Evolutionary conservation across 2,888 invertebrate genomes (phyloP), one percentile per base, ranked within the genome.

Genomic region (Ophion ventricosus): DNA sequence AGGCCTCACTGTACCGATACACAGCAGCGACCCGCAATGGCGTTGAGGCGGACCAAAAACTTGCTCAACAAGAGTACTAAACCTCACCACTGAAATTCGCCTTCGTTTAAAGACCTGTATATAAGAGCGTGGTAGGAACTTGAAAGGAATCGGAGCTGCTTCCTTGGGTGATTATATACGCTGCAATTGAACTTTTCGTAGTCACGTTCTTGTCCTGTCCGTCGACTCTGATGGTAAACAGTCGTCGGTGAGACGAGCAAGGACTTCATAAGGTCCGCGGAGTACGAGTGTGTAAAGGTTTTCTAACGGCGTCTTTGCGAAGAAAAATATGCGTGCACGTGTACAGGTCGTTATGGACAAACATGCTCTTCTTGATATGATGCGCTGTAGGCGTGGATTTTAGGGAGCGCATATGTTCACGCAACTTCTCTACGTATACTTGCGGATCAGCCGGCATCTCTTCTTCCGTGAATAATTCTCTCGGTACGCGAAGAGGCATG

Each of bases 401-500:
- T 11, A 79, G 20, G 23, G 40, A n/a, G 11, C 72, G 57, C 80
- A 86, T 85, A 25, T 75, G 63, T 64, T 73, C 49, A 7, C 81
- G 64, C 10, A 83, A 66, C 43, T 64, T 76, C 11, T 79, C 61
- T 0, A 79, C 57, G 56, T 82, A 83, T 29, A 66, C 29, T 56
- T 63, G 63, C 20, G 63, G 63, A 7, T 63, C n/a, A 2, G 2
- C 63, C 5, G 63, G 63, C 17, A 29, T 2, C 2, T 85, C 80
- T 23, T 85, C 54, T 7, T 49, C 11, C 8, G 56, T 63, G 43
- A 84, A 82, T 25, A 82, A 79, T 35, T 86, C 84, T 23, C 85
- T 82, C 69, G 86, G 82, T 8, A 83, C 11, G 2, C 72, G 35
- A 8, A 63, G 17, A 82, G 64, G 25, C 77, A 61, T 82, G 5